phyloP scores from a whole-genome alignment of 2,888 invertebrate species.

The Ophioninae sp. region DNA sequence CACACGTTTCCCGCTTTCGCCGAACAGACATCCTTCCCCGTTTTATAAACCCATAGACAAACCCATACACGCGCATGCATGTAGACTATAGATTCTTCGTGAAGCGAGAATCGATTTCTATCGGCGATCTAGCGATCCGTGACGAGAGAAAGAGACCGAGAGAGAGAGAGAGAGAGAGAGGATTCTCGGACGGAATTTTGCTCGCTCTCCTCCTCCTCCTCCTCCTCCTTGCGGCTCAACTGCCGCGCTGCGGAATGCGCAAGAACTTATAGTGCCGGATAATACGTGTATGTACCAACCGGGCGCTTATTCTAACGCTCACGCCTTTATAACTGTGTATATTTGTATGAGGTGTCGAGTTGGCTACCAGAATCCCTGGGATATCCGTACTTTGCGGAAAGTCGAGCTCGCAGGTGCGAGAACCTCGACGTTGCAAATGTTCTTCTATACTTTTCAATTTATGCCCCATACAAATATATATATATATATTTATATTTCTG shows the following conservation, averaged over 20 bases:
- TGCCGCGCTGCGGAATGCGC: slow-evolving; percentile 56
- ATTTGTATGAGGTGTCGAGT: slow-evolving; percentile 34
- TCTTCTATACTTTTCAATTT: slow-evolving; percentile 20
- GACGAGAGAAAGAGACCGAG: slow-evolving; percentile 47
- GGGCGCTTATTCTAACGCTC: slow-evolving; percentile 13
- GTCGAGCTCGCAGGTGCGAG: slow-evolving; percentile 54
- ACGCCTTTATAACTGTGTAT: slow-evolving; percentile 17
- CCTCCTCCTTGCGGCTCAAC: slow-evolving; percentile 11
- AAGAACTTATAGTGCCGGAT: slow-evolving; percentile 45
- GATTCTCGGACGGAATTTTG: slow-evolving; percentile 41
- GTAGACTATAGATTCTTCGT: slow-evolving; percentile 41
- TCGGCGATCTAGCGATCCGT: slow-evolving; percentile 60
- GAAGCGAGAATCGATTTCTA: slow-evolving; percentile 61
- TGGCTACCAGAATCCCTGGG: slow-evolving; percentile 32
- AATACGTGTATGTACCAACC: slow-evolving; percentile 42
- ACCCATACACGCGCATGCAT: slow-evolving; percentile 17
- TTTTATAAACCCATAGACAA: slow-evolving; percentile 3
- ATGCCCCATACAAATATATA: slow-evolving; percentile 3
- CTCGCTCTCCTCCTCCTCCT: slow-evolving; percentile 21
- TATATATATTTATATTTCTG: not conserved
- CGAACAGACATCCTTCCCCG: slow-evolving; percentile 37
- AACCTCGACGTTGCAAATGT: slow-evolving; percentile 29
- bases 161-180: slow-evolving; percentile 37
- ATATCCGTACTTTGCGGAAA: slow-evolving; percentile 46
- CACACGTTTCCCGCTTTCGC: slow-evolving; percentile 39